These are phyloP conservation scores for Podocnemis expansa DNA, from an alignment of 2,113 vertebrate genomes.

Conservation along the genomic window DNA sequence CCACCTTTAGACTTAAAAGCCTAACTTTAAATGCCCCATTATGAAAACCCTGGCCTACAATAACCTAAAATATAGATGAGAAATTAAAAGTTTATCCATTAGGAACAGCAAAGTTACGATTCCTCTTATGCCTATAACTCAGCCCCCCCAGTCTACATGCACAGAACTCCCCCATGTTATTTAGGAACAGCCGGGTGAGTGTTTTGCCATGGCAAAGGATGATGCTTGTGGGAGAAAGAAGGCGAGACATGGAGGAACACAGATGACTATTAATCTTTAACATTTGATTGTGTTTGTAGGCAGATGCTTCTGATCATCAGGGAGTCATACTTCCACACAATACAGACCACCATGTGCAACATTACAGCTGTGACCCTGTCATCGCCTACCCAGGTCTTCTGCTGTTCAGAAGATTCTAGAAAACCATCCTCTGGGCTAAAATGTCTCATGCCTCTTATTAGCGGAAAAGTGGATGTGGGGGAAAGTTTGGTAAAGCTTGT, in stretches of 20 bases:
- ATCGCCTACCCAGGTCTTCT: neutral
- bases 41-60: neutral
- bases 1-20: neutral
- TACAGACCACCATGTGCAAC: rapidly evolving
- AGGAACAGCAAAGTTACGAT: neutral
- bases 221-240: neutral
- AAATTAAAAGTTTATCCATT: neutral
- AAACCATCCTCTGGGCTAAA: neutral
- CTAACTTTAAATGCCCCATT: neutral
- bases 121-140: neutral
- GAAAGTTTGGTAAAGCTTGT: neutral
- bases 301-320: neutral
- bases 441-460: neutral
- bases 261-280: neutral
- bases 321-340: neutral
- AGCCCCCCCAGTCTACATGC: neutral
- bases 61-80: neutral
- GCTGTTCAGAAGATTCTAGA: neutral
- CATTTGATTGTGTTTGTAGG: neutral
- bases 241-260: neutral
- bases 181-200: neutral
- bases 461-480: neutral
- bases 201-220: neutral
- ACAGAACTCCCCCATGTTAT: neutral
- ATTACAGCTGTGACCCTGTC: neutral